Percentiles rank a stretch among this genome's conserved stretches.
Evolutionary conservation across 30 jellyfish, hydroid and myxozoan genomes (phyloP).

Genomic region (Aurelia sp.): DNA sequence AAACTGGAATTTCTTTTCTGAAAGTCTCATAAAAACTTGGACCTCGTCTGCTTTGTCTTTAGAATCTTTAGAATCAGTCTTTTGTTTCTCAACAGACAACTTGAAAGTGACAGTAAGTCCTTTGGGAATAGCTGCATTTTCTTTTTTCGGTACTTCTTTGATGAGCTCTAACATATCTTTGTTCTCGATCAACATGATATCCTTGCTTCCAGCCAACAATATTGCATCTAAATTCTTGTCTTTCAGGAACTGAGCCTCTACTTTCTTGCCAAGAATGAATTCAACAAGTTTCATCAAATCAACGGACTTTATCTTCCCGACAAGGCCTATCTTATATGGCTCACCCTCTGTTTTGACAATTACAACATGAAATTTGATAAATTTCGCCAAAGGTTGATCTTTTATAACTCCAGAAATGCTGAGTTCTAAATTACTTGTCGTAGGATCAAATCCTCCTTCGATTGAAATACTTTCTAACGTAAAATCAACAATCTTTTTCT

Average conservation of each 20-base stretch:
- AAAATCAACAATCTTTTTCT: constrained; percentile 24
- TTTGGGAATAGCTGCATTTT: constrained; percentile 27
- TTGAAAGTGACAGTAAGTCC: constrained; percentile 8
- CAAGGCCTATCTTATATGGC: constrained; percentile 22
- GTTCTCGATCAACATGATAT: constrained; percentile 4
- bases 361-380: constrained; percentile 2
- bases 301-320: constrained; percentile 8
- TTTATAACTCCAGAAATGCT: constrained; percentile 7
- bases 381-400: constrained; percentile 11
- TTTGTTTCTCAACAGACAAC: not conserved
- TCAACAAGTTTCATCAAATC: constrained; percentile 13
- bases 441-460: constrained; percentile 26
- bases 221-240: constrained; percentile 18
- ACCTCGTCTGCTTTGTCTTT: not conserved
- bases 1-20: not conserved
- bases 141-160: constrained; percentile 2
- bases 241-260: constrained; percentile 2
- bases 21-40: constrained; percentile 5
- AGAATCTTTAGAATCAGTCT: not conserved
- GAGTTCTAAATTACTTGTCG: constrained; percentile 1
- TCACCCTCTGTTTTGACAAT: constrained; percentile 14
- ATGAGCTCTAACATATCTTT: not conserved
- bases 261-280: constrained; percentile 11
- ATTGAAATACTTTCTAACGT: constrained; percentile 14
- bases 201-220: constrained; percentile 16